phyloP scores from a whole-genome alignment of 2,888 invertebrate genomes.

The Conus canariensis region DNA sequence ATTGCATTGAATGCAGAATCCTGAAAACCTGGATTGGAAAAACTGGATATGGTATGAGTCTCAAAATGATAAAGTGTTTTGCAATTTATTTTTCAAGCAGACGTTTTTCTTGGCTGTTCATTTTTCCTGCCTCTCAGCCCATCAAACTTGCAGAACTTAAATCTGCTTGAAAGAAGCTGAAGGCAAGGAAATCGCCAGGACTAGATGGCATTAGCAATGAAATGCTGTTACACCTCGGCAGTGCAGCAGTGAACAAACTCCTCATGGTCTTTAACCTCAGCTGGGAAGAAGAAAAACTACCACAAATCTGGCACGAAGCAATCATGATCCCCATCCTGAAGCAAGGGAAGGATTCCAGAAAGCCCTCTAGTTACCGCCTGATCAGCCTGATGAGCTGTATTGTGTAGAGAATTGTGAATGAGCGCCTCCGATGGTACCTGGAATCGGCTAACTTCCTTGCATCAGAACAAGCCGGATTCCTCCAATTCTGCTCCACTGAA shows the following conservation, averaged over 20 bases:
- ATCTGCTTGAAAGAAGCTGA: background rate
- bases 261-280: conserved; percentile 22
- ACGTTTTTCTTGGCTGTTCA: too few species aligned
- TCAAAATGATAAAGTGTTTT: too few species aligned
- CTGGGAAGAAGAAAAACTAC: conserved; percentile 22
- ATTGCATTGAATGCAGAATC: too few species aligned
- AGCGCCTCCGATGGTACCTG: too few species aligned
- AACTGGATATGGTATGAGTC: too few species aligned
- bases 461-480: too few species aligned
- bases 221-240: conserved; percentile 27
- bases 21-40: too few species aligned
- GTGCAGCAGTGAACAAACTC: background rate
- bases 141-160: background rate
- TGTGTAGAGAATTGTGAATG: too few species aligned
- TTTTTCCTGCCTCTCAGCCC: background rate
- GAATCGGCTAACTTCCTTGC: too few species aligned
- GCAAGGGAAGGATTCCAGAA: background rate
- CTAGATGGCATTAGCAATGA: conserved; percentile 11
- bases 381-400: too few species aligned
- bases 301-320: conserved; percentile 21
- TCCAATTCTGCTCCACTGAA: too few species aligned
- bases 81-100: too few species aligned
- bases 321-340: conserved; percentile 1
- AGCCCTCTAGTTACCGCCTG: background rate
- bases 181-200: background rate